phyloP scores from a whole-genome alignment of 2,797 vertebrate species.

The Prionace glauca region DNA sequence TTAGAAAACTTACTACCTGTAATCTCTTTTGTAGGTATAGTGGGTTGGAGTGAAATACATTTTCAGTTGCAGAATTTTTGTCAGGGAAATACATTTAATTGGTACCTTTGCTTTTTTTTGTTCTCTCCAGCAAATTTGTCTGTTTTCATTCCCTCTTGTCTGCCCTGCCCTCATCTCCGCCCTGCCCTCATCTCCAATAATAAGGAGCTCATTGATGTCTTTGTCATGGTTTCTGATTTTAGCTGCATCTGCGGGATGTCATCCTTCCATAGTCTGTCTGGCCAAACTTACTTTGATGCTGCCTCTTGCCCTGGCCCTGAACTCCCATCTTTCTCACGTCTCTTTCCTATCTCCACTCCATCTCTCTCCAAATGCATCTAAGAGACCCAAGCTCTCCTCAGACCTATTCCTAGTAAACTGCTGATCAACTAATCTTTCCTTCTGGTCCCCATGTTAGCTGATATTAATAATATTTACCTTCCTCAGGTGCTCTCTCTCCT shows the following conservation, averaged over 20 bases:
- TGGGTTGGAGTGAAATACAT: constrained; percentile 45
- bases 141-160: not conserved
- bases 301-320: not conserved
- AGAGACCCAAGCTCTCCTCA: not conserved
- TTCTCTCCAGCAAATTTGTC: not conserved
- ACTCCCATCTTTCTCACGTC: no score
- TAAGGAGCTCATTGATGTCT: not conserved
- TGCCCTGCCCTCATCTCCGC: no score
- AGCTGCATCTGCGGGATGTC: not conserved
- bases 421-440: not conserved
- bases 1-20: constrained; percentile 37
- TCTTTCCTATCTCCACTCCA: not conserved
- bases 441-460: not conserved
- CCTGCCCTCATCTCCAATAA: not conserved
- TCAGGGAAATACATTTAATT: constrained; percentile 42
- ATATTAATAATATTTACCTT: not conserved
- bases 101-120: constrained; percentile 34
- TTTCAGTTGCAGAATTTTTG: constrained; percentile 40
- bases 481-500: not conserved
- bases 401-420: not conserved
- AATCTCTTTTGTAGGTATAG: constrained; percentile 45
- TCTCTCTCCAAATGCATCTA: not conserved
- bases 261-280: not conserved
- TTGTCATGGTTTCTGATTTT: not conserved
- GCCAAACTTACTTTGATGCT: not conserved